Conservation (phyloP, 2,113 vertebrate species). For the Tautogolabrus adspersus region DNA sequence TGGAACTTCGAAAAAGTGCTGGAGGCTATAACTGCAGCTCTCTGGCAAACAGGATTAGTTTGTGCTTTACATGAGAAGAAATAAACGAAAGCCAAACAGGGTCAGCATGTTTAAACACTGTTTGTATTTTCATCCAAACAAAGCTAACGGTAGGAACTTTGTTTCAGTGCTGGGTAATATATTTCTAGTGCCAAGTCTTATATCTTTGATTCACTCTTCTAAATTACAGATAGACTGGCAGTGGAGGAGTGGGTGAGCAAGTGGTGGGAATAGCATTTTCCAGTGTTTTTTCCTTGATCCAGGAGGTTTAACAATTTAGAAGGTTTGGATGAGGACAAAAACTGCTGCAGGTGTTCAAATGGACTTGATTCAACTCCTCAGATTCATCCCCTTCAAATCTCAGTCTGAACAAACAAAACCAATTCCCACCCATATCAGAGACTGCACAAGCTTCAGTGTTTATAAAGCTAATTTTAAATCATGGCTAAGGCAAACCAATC, state of each 20-base stretch:
- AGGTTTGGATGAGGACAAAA: not conserved
- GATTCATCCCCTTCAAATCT: no score
- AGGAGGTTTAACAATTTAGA: not conserved
- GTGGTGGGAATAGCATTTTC: not conserved
- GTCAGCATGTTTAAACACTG: conserved; percentile 16
- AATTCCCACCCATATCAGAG: no score
- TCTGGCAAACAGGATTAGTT: conserved; percentile 31
- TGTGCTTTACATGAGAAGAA: conserved; percentile 24
- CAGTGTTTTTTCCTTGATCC: conserved; percentile 7
- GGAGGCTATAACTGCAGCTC: conserved; percentile 24
- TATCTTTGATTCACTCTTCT: conserved; percentile 2
- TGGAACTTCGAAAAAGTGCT: conserved; percentile 23
- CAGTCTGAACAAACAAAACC: no score
- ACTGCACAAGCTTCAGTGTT: no score
- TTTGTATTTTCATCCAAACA: not conserved
- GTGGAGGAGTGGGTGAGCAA: conserved; percentile 8
- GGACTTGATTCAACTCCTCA: no score
- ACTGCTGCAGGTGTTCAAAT: no score
- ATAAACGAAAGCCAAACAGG: conserved; percentile 11
- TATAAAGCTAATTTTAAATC: no score
- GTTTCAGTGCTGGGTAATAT: not conserved
- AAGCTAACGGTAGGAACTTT: not conserved
- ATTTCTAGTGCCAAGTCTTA: not conserved
- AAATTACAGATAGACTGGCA: not conserved
- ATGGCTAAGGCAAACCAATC: no score